Evolutionary conservation across 2,888 invertebrate species (phyloP).

Genomic region (Bembecia ichneumoniformis): DNA sequence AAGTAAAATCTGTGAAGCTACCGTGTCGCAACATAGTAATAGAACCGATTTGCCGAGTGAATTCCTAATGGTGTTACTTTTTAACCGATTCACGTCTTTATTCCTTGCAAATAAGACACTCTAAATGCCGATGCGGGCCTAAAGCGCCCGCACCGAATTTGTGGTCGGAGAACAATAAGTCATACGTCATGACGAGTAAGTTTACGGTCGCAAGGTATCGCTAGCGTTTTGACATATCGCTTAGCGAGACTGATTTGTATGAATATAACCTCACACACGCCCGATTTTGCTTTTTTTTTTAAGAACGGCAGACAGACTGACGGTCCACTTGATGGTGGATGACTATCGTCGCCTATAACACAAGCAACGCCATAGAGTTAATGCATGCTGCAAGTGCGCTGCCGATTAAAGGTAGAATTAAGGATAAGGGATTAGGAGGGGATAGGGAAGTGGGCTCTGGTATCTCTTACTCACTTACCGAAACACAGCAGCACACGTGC

Average conservation of each 20-base stretch:
- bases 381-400: no score
- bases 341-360: no score
- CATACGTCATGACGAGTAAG: slow-evolving; percentile 50
- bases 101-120: slow-evolving; percentile 15
- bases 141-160: slow-evolving; percentile 15
- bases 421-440: no score
- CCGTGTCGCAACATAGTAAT: slow-evolving; percentile 62
- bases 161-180: slow-evolving; percentile 48
- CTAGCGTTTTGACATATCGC: slow-evolving; percentile 55
- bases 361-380: no score
- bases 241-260: slow-evolving; percentile 59
- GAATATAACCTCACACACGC: slow-evolving; percentile 24
- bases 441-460: no score
- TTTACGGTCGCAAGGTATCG: slow-evolving; percentile 61
- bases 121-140: slow-evolving; percentile 7
- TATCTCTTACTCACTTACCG: no score
- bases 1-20: slow-evolving; percentile 58
- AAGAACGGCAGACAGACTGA: no score
- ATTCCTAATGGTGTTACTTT: not conserved
- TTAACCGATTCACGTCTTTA: slow-evolving; percentile 18
- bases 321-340: no score
- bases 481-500: no score
- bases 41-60: not conserved
- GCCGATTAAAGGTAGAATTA: no score
- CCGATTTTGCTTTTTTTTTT: no score